Conservation (phyloP, 2,797 vertebrate genomes). For the Mormyrus proboscirostris region DNA sequence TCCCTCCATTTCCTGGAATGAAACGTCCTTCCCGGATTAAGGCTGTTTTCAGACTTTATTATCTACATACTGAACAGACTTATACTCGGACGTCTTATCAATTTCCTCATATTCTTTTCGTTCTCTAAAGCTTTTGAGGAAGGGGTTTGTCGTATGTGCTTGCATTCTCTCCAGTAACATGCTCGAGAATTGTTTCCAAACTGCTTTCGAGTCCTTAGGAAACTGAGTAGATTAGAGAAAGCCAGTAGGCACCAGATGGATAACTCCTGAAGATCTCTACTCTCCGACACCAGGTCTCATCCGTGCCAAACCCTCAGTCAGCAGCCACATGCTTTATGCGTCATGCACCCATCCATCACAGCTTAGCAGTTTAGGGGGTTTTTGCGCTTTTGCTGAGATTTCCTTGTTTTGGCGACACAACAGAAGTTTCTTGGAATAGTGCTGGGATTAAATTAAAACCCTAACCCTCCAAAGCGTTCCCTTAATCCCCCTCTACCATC, state of each 20-base stretch:
- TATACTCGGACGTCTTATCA: not conserved
- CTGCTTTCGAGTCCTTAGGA: not conserved
- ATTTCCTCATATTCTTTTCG: not conserved
- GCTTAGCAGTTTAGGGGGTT: constrained; percentile 47
- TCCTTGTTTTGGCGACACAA: constrained; percentile 46
- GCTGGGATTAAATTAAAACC: constrained; percentile 36
- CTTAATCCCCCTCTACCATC: not conserved
- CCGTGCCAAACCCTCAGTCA: not conserved
- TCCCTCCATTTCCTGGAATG: constrained; percentile 1
- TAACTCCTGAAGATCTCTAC: not conserved
- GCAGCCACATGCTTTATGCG: constrained; percentile 29
- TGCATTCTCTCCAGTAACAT: not conserved
- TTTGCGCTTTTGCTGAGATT: constrained; percentile 36
- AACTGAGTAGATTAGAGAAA: not conserved
- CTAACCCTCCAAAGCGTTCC: not conserved
- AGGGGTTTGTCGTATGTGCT: not conserved
- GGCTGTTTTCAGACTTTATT: not conserved
- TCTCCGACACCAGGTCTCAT: not conserved
- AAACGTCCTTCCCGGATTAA: not conserved
- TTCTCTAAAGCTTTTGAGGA: not conserved
- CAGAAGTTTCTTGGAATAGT: constrained; percentile 37
- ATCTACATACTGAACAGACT: not conserved
- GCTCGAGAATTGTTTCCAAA: not conserved
- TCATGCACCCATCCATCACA: not conserved
- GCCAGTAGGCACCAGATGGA: not conserved